These are phyloP conservation scores for Xanthorhoe designata DNA, from an alignment of 2,888 invertebrate species.

Conservation along the genomic window DNA sequence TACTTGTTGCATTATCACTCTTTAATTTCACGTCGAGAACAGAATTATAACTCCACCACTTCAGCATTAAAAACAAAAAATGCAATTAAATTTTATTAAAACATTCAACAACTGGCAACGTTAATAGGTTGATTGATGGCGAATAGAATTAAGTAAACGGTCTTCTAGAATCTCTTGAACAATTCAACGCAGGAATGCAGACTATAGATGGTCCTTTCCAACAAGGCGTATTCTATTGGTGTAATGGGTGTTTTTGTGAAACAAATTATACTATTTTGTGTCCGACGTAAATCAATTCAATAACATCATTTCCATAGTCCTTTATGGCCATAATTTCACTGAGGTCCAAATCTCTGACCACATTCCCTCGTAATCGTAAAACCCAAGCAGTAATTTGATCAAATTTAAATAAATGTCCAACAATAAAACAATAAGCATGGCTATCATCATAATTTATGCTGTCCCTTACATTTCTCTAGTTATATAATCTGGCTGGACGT, in stretches of 20 bases:
- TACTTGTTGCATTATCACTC: slow-evolving; percentile 15
- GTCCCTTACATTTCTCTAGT: slow-evolving; percentile 44
- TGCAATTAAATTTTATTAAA: slow-evolving; percentile 31
- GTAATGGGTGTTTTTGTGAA: background rate
- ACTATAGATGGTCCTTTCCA: background rate
- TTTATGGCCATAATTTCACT: slow-evolving; percentile 41
- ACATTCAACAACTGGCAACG: slow-evolving; percentile 15
- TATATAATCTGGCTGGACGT: slow-evolving; percentile 42
- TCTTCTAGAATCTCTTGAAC: slow-evolving; percentile 4
- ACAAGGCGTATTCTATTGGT: background rate
- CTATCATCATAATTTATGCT: slow-evolving; percentile 58
- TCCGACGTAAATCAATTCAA: slow-evolving; percentile 40
- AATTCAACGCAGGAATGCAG: slow-evolving; percentile 1
- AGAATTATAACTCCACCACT: background rate
- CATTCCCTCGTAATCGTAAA: slow-evolving; percentile 52
- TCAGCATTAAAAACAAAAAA: slow-evolving; percentile 18
- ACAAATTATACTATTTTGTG: slow-evolving; percentile 25
- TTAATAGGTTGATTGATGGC: slow-evolving; percentile 8
- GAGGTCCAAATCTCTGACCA: slow-evolving; percentile 43
- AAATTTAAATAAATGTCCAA: slow-evolving; percentile 65
- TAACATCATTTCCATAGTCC: slow-evolving; percentile 39
- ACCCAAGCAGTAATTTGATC: slow-evolving; percentile 61
- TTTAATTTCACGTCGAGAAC: slow-evolving; percentile 7
- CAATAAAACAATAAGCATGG: slow-evolving; percentile 55
- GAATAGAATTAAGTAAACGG: slow-evolving; percentile 1